These are phyloP conservation scores for Melanotaenia pygmaea DNA, from an alignment of 2,797 vertebrate genomes.

Conservation along the genomic window DNA sequence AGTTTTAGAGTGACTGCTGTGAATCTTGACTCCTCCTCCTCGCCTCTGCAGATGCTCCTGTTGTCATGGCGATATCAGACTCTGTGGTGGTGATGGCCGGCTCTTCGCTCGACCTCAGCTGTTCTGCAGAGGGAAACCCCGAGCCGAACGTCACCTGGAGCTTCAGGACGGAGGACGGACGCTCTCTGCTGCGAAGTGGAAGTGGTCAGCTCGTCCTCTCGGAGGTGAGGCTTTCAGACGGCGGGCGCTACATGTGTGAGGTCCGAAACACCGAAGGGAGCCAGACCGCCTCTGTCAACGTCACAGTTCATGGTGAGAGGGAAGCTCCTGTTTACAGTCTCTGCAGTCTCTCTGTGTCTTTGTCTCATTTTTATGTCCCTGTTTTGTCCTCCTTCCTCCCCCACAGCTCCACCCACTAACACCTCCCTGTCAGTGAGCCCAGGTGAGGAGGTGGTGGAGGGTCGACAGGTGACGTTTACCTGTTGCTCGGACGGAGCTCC, in stretches of 20 bases:
- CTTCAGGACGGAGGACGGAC: constrained; percentile 22
- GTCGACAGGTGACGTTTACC: constrained; percentile 80
- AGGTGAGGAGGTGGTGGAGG: constrained; percentile 79
- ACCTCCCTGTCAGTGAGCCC: constrained; percentile 77
- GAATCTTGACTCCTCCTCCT: background rate
- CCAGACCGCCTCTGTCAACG: constrained; percentile 5
- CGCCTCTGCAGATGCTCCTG: constrained; percentile 64
- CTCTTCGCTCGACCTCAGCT: constrained; percentile 66
- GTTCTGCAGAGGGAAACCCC: constrained; percentile 72
- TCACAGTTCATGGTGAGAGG: constrained; percentile 71
- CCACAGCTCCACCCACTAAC: constrained; percentile 62
- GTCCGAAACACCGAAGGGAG: constrained; percentile 66
- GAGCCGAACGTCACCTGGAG: constrained; percentile 70
- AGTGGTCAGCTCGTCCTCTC: constrained; percentile 28
- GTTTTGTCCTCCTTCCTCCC: background rate
- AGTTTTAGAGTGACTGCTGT: background rate
- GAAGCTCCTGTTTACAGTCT: too few relatives aligned
- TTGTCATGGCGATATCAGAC: constrained; percentile 19
- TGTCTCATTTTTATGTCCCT: too few relatives aligned
- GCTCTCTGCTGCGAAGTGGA: background rate
- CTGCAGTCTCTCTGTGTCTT: too few relatives aligned
- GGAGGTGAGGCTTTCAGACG: constrained; percentile 20
- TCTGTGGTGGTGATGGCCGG: constrained; percentile 49
- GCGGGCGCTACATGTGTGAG: constrained; percentile 69
- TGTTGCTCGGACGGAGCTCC: constrained; percentile 85